Evolutionary conservation across 2,797 vertebrate species (phyloP).

Genomic region (Macropodus opercularis): DNA sequence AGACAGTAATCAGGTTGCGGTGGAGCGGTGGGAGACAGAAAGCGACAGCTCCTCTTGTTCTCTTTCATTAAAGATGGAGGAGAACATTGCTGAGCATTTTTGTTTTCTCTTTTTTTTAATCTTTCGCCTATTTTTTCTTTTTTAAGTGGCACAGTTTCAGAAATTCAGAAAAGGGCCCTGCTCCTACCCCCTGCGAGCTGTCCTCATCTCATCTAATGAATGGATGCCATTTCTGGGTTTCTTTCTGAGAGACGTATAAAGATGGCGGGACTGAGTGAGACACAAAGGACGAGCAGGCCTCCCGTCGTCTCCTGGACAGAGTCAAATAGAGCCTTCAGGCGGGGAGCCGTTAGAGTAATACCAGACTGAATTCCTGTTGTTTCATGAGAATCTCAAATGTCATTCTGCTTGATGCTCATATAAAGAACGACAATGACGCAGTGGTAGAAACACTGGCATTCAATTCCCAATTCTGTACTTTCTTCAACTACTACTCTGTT

Average conservation of each 20-base stretch:
- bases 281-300: constrained; percentile 46
- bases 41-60: constrained; percentile 60
- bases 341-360: constrained; percentile 9
- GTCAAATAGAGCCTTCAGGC: constrained; percentile 44
- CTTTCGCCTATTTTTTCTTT: constrained; percentile 38
- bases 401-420: not conserved
- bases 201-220: constrained; percentile 68
- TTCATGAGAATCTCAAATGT: constrained; percentile 12
- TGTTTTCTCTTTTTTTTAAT: constrained; percentile 10
- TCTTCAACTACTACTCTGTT: not conserved
- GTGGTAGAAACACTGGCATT: not conserved
- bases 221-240: constrained; percentile 55
- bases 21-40: constrained; percentile 66
- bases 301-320: constrained; percentile 51
- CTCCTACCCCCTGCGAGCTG: constrained; percentile 44
- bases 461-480: not conserved
- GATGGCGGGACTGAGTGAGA: constrained; percentile 45
- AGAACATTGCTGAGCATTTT: constrained; percentile 43
- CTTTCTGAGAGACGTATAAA: constrained; percentile 41
- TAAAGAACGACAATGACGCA: constrained; percentile 3
- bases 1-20: constrained; percentile 76
- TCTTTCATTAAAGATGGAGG: constrained; percentile 63
- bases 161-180: constrained; percentile 32
- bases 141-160: constrained; percentile 44
- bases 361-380: constrained; percentile 13